Evolutionary conservation across 2,888 invertebrate genomes (phyloP).

Genomic region (Andrena bucephala): DNA sequence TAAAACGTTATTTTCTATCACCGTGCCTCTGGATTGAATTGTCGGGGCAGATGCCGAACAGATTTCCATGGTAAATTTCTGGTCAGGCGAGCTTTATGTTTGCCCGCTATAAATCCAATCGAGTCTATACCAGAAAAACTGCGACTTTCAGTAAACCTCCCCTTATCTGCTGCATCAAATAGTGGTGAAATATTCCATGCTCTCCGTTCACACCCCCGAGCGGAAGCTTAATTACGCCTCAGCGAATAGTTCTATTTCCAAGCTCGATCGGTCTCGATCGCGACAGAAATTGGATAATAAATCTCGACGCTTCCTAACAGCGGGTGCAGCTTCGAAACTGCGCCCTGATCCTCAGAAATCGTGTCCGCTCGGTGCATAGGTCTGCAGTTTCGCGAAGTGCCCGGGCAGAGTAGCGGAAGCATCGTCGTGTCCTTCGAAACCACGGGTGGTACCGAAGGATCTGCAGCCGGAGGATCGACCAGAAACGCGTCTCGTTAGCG

Average conservation of each 20-base stretch:
- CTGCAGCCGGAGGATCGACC: slow-evolving; percentile 35
- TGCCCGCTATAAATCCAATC: neutral
- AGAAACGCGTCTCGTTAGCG: slow-evolving; percentile 67
- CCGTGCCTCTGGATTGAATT: neutral
- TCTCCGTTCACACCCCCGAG: slow-evolving; percentile 1
- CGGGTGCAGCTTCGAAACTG: slow-evolving; percentile 26
- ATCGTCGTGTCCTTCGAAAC: neutral
- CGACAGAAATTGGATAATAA: slow-evolving; percentile 63
- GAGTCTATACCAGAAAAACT: neutral
- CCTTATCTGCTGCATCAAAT: slow-evolving; percentile 9
- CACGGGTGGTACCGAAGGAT: slow-evolving; percentile 47
- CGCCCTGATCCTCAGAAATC: slow-evolving; percentile 38
- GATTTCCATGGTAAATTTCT: too few relatives aligned
- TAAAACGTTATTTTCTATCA: neutral
- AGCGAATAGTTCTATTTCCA: slow-evolving; percentile 29
- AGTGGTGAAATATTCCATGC: slow-evolving; percentile 23
- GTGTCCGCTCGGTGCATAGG: slow-evolving; percentile 40
- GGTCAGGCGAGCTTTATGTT: too few relatives aligned
- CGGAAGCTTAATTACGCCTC: slow-evolving; percentile 42
- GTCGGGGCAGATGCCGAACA: neutral
- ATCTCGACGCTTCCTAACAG: slow-evolving; percentile 37
- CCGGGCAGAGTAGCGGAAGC: neutral
- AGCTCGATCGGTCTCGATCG: slow-evolving; percentile 25
- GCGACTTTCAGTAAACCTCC: neutral
- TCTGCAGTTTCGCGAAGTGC: slow-evolving; percentile 47